Base-by-base conservation (phyloP, 2,797 vertebrate species). In the Tokudaia tokunoshimensis region DNA sequence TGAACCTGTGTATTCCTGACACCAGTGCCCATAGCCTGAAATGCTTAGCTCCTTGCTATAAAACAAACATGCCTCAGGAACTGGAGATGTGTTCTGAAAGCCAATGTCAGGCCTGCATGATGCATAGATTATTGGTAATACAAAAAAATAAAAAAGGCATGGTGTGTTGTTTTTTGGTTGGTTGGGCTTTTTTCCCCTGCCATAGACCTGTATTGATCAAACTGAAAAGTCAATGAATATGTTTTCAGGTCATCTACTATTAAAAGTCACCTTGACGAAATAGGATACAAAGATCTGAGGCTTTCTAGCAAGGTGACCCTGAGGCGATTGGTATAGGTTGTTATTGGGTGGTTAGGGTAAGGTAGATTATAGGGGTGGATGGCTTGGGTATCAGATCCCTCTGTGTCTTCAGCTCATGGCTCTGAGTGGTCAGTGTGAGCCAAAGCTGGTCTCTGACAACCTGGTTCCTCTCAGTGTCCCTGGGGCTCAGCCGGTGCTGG, bases 201-300 rank as follows among this genome's bases (percentile, higher is more conserved):
- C 80, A 96, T 72, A 96, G 50, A 96, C 29, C 37, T 83, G 84
- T 61, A 96, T 94, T 96, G 94, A 97, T 96, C 67, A 96, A 87
- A 96, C 74, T 91, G 78, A 97, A 84, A 37, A 94, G 82, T 89
- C 95, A 63, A 89, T 80, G 26, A 95, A 79, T 88, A 24, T 26
- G 14, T 63, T 96, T 92, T 67, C 41, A 94, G 97, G 70, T 92
- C 95, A 96, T 86, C 96, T 84, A 78, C 91, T 95, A 65, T 72
- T 95, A 97, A 94, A 91, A 90, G 5, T 37, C 47, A 94, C 3
- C 52, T 26, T 85, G 85, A 78, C 91, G 65, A 97, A 97, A 75
- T 6, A 82, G 47, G 31, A 93, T 37, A 29, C 47, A 74, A 94
- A 78, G 55, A 92, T 89, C 82, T 50, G 29, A 52, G 44, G 78